These are phyloP conservation scores for Dromococcyx pavoninus DNA, from an alignment of 2,797 vertebrate species.

Conservation along the genomic window DNA sequence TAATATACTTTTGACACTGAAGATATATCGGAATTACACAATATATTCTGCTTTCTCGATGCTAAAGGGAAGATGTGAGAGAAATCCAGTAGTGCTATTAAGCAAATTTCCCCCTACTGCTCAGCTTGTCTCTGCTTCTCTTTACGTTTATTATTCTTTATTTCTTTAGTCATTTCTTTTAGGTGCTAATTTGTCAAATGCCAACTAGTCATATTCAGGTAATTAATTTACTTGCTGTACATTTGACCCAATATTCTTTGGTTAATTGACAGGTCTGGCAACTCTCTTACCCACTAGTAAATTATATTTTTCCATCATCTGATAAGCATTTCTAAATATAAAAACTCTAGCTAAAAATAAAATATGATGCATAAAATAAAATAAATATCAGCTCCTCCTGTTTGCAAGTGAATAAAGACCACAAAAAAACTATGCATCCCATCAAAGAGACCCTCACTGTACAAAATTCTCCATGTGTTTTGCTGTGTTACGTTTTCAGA, in stretches of 20 bases:
- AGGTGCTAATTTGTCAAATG: slow-evolving; percentile 28
- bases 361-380: neutral
- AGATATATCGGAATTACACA: neutral
- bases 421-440: neutral
- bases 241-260: slow-evolving; percentile 30
- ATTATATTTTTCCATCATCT: slow-evolving; percentile 5
- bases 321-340: slow-evolving; percentile 24
- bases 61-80: neutral
- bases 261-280: slow-evolving; percentile 40
- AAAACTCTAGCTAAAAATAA: neutral
- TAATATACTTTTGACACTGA: neutral
- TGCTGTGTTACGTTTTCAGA: neutral
- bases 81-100: neutral
- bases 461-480: neutral
- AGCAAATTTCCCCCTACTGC: neutral
- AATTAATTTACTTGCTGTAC: slow-evolving; percentile 46
- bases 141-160: neutral
- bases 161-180: neutral
- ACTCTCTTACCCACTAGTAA: neutral
- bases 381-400: neutral
- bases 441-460: neutral
- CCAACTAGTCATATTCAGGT: slow-evolving; percentile 17
- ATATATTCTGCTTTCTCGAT: neutral
- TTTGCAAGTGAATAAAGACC: neutral
- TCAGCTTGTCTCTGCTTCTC: neutral